Base-by-base conservation (phyloP, 2,888 invertebrate species). In the Morpho achilles region DNA sequence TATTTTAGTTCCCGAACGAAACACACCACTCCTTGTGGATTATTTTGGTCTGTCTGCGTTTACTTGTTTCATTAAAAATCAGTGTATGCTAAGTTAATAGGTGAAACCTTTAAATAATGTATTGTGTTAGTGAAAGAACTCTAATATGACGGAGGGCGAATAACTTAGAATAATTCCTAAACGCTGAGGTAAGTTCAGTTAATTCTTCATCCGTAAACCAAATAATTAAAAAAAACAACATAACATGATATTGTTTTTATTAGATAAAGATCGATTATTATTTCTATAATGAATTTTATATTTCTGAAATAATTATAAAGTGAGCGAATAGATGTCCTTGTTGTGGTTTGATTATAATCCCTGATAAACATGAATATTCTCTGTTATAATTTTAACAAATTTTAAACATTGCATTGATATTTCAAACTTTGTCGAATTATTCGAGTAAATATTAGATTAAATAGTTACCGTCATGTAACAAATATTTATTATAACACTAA, bases 11-110 rank as follows among this genome's bases (percentile, higher is more conserved):
- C 69, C 67, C 23, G 69, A 72, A 73, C 73, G 72, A 56, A 61
- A 40, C 57, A 62, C 65, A 74, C 73, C 74, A 75, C 74, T 75
- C 71, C 71, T 73, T 66, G 66, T 64, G 62, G 66, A 66, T 63
- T 74, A 71, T 72, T 74, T 71, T 69, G 68, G 67, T 70, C 61
- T 56, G 50, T 56, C 46, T 64, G 53, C 53, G 56, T 40, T 50
- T 63, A 23, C 60, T 56, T 64, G 62, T 62, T 64, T 60, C 49
- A 58, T 48, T 62, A 61, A 58, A 62, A 59, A 53, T 59, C 44
- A 56, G 22, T 39, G 16, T 45, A 45, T 57, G 40, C 46, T 56
- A 60, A 55, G 41, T 58, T 32, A 8, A 51, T 62, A 46, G 56
- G 46, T 56, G 56, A 56, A 56, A 60, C 45, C 45, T 8, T 53